These are phyloP conservation scores for Lycocerus yunnanus DNA, from an alignment of 2,888 invertebrate genomes.

Conservation along the genomic window DNA sequence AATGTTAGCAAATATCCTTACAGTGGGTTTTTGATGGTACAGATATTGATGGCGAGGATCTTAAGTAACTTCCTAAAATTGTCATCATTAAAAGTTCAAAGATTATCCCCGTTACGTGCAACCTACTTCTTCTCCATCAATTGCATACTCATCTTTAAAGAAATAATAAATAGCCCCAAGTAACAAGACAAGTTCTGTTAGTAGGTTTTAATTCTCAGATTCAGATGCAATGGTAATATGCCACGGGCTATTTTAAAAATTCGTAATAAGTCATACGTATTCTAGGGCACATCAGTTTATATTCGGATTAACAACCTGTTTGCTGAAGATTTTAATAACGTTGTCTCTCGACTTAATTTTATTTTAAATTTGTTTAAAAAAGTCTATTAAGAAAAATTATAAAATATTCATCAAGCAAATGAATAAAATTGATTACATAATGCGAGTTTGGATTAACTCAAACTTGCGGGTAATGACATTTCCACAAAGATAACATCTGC, in stretches of 20 bases:
- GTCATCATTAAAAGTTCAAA: background rate
- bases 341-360: background rate
- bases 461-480: background rate
- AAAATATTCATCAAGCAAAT: background rate
- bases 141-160: constrained; percentile 26
- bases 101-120: constrained; percentile 23
- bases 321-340: background rate
- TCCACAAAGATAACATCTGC: background rate
- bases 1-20: background rate
- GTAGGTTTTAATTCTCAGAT: constrained; percentile 3
- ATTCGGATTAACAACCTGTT: constrained; percentile 13
- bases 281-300: constrained; percentile 9
- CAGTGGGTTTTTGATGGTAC: background rate
- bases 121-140: constrained; percentile 24
- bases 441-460: background rate
- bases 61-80: background rate
- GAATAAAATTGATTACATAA: background rate
- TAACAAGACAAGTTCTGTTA: constrained; percentile 18
- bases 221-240: background rate
- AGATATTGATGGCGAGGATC: background rate
- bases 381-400: background rate
- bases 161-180: constrained; percentile 22
- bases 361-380: background rate
- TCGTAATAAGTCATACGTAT: constrained; percentile 1
- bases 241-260: background rate